Conservation (phyloP, 2,797 vertebrate species). For the Spinus olivaceus region DNA sequence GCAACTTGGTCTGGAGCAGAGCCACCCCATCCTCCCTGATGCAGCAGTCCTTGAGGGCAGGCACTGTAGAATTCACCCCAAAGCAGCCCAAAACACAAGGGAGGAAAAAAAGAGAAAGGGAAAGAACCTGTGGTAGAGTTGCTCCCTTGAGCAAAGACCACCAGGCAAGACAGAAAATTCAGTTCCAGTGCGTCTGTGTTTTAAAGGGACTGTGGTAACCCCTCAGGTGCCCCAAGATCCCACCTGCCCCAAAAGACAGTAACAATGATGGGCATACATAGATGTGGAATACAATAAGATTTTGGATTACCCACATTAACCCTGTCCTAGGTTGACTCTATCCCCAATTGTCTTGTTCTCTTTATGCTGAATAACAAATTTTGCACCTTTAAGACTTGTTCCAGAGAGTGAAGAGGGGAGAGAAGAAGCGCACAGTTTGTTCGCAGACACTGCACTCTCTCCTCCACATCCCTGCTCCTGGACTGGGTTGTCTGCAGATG, state of each 20-base stretch:
- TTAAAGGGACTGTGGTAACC: background rate
- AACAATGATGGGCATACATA: background rate
- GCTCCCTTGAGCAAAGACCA: background rate
- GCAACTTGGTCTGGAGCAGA: rapidly evolving
- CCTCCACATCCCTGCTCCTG: no score
- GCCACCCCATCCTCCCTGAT: background rate
- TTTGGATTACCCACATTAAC: background rate
- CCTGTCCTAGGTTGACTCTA: no score
- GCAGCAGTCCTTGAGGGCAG: background rate
- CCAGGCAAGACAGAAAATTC: background rate
- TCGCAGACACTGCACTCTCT: no score
- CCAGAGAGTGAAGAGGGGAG: no score
- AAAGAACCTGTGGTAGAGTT: rapidly evolving
- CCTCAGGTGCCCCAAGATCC: background rate
- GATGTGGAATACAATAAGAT: background rate
- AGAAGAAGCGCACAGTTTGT: no score
- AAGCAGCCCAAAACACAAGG: background rate
- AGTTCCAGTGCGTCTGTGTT: background rate
- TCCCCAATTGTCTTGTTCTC: no score
- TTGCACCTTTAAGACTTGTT: no score
- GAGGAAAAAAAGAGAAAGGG: background rate
- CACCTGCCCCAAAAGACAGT: background rate
- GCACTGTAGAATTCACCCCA: background rate
- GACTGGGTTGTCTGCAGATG: no score
- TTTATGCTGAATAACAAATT: no score